These are phyloP conservation scores for Apamea epomidion DNA, from an alignment of 2,888 invertebrate genomes.

Conservation along the genomic window DNA sequence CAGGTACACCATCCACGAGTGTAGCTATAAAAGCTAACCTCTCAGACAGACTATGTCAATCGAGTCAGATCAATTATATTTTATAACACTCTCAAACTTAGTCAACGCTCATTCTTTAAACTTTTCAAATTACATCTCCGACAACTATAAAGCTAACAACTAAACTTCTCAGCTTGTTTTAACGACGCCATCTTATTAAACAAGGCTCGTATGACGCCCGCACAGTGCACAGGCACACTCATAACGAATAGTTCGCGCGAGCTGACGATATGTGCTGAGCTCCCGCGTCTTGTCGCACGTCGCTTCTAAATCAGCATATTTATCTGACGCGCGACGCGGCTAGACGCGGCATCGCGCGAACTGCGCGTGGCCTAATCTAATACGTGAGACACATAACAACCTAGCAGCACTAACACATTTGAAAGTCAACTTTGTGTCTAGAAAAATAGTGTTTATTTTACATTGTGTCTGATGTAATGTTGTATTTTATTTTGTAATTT, in stretches of 20 bases:
- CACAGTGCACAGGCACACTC: background rate
- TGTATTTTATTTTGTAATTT: constrained; percentile 16
- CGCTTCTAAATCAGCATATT: constrained; percentile 68
- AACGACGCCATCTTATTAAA: constrained; percentile 28
- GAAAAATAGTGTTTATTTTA: constrained; percentile 41
- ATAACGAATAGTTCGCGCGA: constrained; percentile 13
- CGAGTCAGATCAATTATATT: background rate
- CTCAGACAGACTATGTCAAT: background rate
- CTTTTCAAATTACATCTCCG: constrained; percentile 20
- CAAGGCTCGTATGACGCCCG: constrained; percentile 2
- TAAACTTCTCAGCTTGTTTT: constrained; percentile 14
- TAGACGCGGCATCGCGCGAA: constrained; percentile 57
- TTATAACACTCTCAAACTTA: constrained; percentile 1
- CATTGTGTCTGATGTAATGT: constrained; percentile 7
- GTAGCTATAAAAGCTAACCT: background rate
- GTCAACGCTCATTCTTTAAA: constrained; percentile 1
- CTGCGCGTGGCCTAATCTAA: constrained; percentile 69
- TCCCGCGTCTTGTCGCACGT: constrained; percentile 49
- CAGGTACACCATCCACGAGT: background rate
- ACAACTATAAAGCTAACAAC: constrained; percentile 26
- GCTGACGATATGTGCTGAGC: constrained; percentile 38
- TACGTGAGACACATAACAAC: constrained; percentile 67
- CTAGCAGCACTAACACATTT: constrained; percentile 17
- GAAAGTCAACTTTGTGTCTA: constrained; percentile 48
- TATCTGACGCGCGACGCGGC: constrained; percentile 58